phyloP scores from a whole-genome alignment of 2,888 invertebrate species.

The Bimastos eiseni region DNA sequence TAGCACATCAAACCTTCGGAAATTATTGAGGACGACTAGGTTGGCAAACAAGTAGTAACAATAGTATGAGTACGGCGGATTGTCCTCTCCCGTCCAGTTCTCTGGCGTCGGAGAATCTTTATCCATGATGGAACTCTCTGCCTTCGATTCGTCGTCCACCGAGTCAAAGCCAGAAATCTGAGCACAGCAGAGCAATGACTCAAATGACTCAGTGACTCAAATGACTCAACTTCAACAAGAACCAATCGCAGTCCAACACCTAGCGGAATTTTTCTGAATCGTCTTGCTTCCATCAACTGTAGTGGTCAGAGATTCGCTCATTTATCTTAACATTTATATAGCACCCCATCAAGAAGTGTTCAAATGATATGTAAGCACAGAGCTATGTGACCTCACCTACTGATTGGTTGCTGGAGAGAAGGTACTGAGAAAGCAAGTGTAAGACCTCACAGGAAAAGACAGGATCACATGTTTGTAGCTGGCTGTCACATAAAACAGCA shows the following conservation, averaged over 20 bases:
- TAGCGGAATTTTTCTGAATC: not conserved
- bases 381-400: too few species aligned
- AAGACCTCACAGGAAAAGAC: too few species aligned
- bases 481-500: too few species aligned
- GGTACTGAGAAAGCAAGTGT: too few species aligned
- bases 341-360: too few species aligned
- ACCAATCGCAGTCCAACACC: not conserved
- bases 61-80: conserved; percentile 97
- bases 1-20: conserved; percentile 68
- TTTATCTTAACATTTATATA: too few species aligned
- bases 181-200: conserved; percentile 74
- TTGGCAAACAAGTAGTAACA: conserved; percentile 98
- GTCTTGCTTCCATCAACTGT: not conserved
- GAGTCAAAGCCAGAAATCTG: conserved; percentile 97
- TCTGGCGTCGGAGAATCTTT: conserved; percentile 73
- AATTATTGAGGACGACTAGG: conserved; percentile 89
- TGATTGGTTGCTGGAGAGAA: too few species aligned
- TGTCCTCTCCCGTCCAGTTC: conserved; percentile 85
- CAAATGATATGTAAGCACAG: too few species aligned
- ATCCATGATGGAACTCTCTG: conserved; percentile 88
- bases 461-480: too few species aligned
- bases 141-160: conserved; percentile 98
- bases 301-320: too few species aligned
- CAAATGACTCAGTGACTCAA: conserved; percentile 59
- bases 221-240: not conserved